Evolutionary conservation across 2,113 vertebrate species (phyloP).

Genomic region (Microcebus jonahi): DNA sequence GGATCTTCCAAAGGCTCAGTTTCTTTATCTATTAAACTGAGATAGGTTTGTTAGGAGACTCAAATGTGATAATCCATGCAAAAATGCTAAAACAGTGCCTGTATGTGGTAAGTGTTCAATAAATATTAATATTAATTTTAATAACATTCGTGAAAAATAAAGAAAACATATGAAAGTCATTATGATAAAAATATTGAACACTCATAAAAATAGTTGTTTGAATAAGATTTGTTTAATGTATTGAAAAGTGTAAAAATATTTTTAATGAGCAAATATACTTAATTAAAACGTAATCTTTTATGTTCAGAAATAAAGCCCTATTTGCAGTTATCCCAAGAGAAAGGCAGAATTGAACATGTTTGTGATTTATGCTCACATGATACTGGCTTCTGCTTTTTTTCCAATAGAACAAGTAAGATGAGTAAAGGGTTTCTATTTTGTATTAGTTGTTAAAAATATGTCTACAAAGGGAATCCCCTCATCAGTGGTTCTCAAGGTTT

Average conservation of each 20-base stretch:
- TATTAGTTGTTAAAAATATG: neutral
- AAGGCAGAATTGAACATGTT: neutral
- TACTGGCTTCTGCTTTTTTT: neutral
- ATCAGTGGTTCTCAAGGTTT: neutral
- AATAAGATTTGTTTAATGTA: neutral
- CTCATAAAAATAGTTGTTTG: neutral
- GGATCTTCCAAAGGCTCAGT: neutral
- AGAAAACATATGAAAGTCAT: neutral
- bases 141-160: neutral
- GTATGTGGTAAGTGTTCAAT: neutral
- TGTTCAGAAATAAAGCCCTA: neutral
- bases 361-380: neutral
- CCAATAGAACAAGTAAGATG: neutral
- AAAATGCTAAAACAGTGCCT: neutral
- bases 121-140: neutral
- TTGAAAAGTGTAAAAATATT: neutral
- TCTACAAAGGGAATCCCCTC: neutral
- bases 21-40: neutral
- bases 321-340: neutral
- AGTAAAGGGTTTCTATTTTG: neutral
- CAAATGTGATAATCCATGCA: neutral
- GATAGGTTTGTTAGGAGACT: neutral
- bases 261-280: neutral
- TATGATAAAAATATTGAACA: neutral
- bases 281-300: neutral